Conservation (phyloP, 2,797 vertebrate species). For the Anguilla obscura region DNA sequence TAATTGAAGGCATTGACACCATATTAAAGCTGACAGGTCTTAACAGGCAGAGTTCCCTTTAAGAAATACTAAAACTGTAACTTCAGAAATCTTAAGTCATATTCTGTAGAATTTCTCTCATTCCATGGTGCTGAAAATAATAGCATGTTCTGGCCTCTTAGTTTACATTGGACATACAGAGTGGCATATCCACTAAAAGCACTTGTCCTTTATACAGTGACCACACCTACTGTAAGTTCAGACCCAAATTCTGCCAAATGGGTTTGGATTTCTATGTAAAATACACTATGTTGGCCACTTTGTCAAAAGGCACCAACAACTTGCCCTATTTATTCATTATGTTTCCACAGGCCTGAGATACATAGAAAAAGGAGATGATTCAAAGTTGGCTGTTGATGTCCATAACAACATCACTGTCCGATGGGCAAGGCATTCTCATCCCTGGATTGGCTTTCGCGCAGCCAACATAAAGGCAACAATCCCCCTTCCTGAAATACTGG, state of each 20-base stretch:
- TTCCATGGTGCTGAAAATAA: too few species aligned
- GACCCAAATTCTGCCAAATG: neutral
- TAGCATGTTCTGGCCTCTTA: too few species aligned
- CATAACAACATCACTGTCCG: conserved; percentile 14
- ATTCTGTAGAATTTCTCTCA: too few species aligned
- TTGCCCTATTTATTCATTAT: neutral
- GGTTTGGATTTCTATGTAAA: neutral
- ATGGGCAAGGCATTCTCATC: conserved; percentile 26
- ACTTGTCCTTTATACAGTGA: neutral
- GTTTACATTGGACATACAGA: too few species aligned
- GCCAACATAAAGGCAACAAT: neutral
- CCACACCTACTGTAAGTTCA: neutral
- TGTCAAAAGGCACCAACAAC: neutral
- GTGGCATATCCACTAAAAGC: too few species aligned
- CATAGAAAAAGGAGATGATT: too few species aligned
- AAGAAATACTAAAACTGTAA: too few species aligned
- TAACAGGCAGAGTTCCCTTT: too few species aligned
- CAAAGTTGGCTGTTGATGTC: neutral
- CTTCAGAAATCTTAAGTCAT: too few species aligned
- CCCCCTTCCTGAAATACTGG: neutral
- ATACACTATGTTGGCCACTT: too few species aligned
- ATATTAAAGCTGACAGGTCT: too few species aligned
- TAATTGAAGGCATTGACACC: too few species aligned
- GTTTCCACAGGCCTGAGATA: conserved; percentile 6
- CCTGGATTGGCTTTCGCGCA: neutral